A percentile compares a stretch with the other conserved stretches of the same genome.
These are phyloP conservation scores for Platerodrilus igneus DNA, from an alignment of 2,888 invertebrate genomes.

Conservation along the genomic window DNA sequence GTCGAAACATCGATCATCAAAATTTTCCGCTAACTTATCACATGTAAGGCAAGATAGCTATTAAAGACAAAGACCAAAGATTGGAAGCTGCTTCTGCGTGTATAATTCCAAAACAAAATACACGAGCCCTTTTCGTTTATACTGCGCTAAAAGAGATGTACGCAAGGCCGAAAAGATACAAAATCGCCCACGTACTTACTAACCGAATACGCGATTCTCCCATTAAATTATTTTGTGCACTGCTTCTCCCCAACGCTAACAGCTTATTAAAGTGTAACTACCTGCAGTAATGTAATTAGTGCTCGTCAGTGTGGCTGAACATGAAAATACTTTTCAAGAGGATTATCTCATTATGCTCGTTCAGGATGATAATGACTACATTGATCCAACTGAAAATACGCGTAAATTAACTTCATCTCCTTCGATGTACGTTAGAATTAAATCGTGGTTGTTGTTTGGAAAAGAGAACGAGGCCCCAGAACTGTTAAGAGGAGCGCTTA, in stretches of 20 bases:
- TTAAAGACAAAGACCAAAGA: no score
- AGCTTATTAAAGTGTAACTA: background rate
- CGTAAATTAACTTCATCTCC: slow-evolving; percentile 28
- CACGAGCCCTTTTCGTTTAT: no score
- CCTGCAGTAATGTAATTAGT: background rate
- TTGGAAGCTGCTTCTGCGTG: no score
- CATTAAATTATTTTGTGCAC: slow-evolving; percentile 3
- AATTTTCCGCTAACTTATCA: no score
- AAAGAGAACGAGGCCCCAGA: slow-evolving; percentile 32
- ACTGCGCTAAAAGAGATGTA: slow-evolving; percentile 19
- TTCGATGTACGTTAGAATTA: slow-evolving; percentile 38
- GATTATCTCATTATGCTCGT: no score
- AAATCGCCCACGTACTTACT: slow-evolving; percentile 6
- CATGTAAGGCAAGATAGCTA: no score
- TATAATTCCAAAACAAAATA: no score
- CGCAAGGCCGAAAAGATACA: slow-evolving; percentile 21
- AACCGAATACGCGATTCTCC: slow-evolving; percentile 6
- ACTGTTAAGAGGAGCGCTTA: slow-evolving; percentile 33
- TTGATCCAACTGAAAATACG: slow-evolving; percentile 26
- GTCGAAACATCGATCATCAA: no score
- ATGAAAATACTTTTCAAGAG: slow-evolving; percentile 2
- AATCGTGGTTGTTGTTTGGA: slow-evolving; percentile 36
- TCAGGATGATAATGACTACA: no score
- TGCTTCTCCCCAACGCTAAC: background rate
- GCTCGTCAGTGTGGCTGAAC: background rate